These are phyloP conservation scores for Drosophila colorata DNA, from an alignment of 2,888 invertebrate genomes.

Conservation along the genomic window DNA sequence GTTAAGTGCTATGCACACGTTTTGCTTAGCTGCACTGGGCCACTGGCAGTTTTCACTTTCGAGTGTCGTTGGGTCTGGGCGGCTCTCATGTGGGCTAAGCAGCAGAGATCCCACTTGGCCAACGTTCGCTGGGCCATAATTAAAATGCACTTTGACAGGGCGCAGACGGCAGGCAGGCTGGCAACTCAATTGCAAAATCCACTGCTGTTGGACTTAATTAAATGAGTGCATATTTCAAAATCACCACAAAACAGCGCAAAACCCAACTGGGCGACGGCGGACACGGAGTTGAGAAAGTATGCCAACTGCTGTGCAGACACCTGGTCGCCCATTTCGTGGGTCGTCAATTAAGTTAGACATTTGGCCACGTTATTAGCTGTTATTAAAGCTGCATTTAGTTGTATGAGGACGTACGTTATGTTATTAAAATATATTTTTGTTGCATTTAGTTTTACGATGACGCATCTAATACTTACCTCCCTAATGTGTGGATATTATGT, in stretches of 20 bases:
- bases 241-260: not conserved
- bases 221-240: constrained; percentile 57
- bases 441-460: not conserved
- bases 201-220: constrained; percentile 53
- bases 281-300: constrained; percentile 68
- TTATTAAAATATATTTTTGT: no score
- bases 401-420: not conserved
- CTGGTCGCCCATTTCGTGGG: not conserved
- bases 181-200: constrained; percentile 48
- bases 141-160: constrained; percentile 71
- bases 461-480: no score
- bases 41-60: constrained; percentile 69
- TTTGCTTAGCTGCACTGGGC: constrained; percentile 45
- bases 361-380: not conserved
- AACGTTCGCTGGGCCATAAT: constrained; percentile 61
- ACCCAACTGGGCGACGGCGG: constrained; percentile 1
- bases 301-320: constrained; percentile 39
- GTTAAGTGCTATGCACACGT: constrained; percentile 40
- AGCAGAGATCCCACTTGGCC: constrained; percentile 11
- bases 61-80: constrained; percentile 36
- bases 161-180: not conserved
- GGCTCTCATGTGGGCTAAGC: constrained; percentile 35
- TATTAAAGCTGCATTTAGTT: not conserved
- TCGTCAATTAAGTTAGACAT: not conserved
- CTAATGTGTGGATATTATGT: no score